phyloP scores from a whole-genome alignment of 2,797 vertebrate genomes.

The Picus viridis region DNA sequence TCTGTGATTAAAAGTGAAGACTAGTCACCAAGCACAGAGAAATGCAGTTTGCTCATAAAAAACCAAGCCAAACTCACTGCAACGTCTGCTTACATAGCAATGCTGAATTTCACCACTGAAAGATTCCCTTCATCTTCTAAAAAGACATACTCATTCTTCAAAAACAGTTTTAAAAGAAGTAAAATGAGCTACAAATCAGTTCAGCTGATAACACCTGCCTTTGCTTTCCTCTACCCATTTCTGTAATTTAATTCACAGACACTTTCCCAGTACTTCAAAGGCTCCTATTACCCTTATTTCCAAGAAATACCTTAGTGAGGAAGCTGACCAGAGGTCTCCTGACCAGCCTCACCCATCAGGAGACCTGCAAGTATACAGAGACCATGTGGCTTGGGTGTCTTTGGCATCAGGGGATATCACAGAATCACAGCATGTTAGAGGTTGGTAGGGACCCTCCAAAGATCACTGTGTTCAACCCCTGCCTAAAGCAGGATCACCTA shows the following conservation, averaged over 20 bases:
- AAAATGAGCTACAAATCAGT: background rate
- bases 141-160: background rate
- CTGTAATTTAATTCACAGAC: background rate
- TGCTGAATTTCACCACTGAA: background rate
- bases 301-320: background rate
- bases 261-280: background rate
- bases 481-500: too few species aligned
- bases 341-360: background rate
- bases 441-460: too few species aligned
- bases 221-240: background rate
- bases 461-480: too few species aligned
- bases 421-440: too few species aligned
- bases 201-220: background rate
- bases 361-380: background rate
- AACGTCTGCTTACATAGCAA: background rate
- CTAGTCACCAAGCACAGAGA: background rate
- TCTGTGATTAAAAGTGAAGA: background rate
- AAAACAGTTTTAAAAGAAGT: background rate
- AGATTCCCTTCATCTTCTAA: background rate
- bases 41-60: background rate
- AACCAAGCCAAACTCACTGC: rapidly evolving
- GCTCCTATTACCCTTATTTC: background rate
- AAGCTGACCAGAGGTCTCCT: background rate
- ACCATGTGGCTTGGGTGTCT: rapidly evolving
- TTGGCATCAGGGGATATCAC: background rate